A percentile compares a stretch with the other conserved stretches of the same genome.
Conservation (phyloP, 1,140 invertebrate species). For the Drosophila trapezifrons region DNA sequence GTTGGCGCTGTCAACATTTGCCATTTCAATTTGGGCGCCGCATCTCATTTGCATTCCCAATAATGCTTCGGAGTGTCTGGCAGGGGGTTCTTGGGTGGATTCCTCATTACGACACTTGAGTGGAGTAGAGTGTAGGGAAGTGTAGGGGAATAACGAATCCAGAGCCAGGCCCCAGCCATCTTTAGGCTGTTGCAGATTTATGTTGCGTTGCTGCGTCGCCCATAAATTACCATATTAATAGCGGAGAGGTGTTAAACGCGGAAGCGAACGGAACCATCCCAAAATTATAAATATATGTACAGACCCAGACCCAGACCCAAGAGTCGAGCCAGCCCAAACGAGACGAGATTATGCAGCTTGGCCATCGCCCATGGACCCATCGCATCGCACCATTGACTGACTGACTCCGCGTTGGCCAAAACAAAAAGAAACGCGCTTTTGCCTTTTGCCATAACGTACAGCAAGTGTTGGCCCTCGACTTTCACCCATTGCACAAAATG, state of each 20-base stretch:
- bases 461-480: constrained; percentile 50
- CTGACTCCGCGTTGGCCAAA: constrained; percentile 27
- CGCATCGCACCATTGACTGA: constrained; percentile 16
- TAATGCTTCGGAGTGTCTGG: constrained; percentile 8
- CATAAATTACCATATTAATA: constrained; percentile 62
- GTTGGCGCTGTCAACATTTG: constrained; percentile 61
- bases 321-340: constrained; percentile 9
- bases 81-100: constrained; percentile 6
- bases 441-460: constrained; percentile 32
- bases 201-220: constrained; percentile 40
- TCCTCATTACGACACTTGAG: constrained; percentile 56
- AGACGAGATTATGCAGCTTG: constrained; percentile 12
- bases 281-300: constrained; percentile 17
- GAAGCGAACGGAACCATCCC: constrained; percentile 30
- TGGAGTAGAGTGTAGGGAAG: background rate
- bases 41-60: constrained; percentile 64
- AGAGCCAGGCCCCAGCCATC: constrained; percentile 17
- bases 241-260: constrained; percentile 41
- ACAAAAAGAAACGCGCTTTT: constrained; percentile 27
- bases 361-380: background rate
- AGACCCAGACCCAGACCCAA: too few relatives aligned
- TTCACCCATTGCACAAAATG: constrained; percentile 63
- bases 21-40: constrained; percentile 65
- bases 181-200: constrained; percentile 43
- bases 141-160: background rate